Evolutionary conservation across 2,797 vertebrate species (phyloP).

Genomic region (Melanogrammus aeglefinus): DNA sequence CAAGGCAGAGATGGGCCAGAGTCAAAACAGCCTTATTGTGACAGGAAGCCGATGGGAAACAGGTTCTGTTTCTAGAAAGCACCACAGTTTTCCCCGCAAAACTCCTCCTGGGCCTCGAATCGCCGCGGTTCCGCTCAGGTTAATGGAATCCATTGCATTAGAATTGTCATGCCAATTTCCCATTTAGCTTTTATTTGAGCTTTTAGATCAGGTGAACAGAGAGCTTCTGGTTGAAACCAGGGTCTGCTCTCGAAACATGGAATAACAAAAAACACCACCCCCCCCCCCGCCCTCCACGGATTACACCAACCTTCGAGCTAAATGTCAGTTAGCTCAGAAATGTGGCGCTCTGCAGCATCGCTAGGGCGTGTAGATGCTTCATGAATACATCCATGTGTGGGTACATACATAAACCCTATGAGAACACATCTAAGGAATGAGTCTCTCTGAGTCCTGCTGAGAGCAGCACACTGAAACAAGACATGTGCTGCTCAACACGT

Average conservation of each 20-base stretch:
- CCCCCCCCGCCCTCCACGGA: neutral
- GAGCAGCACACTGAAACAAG: slow-evolving; percentile 5
- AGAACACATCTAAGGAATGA: neutral
- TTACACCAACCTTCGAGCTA: neutral
- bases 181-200: neutral
- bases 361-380: too few relatives aligned
- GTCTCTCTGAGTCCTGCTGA: neutral
- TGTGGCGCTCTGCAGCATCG: neutral
- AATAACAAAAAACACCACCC: neutral
- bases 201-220: neutral
- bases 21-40: neutral
- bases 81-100: neutral
- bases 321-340: neutral
- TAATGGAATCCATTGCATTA: neutral
- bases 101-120: neutral
- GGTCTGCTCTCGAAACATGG: neutral
- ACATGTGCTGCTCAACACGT: neutral
- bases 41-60: neutral
- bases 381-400: too few relatives aligned
- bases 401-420: neutral
- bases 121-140: neutral
- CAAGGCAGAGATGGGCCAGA: neutral
- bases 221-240: neutral
- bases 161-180: neutral
- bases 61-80: neutral